These are phyloP conservation scores for Lepeophtheirus nordmannii DNA, from an alignment of 2,888 invertebrate species.

Conservation along the genomic window DNA sequence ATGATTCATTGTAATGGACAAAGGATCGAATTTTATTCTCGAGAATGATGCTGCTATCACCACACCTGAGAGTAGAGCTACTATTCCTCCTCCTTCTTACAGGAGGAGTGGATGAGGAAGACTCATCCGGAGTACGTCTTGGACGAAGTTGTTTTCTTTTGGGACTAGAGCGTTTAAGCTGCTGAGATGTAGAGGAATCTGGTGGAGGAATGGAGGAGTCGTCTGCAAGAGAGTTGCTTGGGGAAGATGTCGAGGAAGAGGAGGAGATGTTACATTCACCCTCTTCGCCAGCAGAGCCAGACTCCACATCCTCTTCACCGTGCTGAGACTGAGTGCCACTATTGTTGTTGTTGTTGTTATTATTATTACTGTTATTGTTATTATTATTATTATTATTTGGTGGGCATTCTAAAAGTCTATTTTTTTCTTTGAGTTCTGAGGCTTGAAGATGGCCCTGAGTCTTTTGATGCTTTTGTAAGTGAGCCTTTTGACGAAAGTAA, in stretches of 20 bases:
- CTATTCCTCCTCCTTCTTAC: too few species aligned
- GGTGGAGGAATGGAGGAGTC: not conserved
- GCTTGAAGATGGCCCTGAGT: conserved; percentile 24
- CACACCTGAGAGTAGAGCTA: not conserved
- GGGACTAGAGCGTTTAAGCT: conserved; percentile 12
- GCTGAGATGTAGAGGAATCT: not conserved
- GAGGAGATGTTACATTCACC: not conserved
- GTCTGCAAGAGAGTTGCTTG: not conserved
- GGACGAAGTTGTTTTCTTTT: conserved; percentile 22
- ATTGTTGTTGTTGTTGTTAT: not conserved
- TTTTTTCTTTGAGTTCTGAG: conserved; percentile 20
- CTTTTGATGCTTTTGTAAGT: conserved; percentile 23
- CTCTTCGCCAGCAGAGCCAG: conserved; percentile 8
- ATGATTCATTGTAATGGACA: conserved; percentile 17
- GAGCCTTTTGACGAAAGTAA: conserved; percentile 24
- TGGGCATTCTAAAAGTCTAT: not conserved
- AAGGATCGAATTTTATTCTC: conserved; percentile 15
- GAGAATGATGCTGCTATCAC: not conserved
- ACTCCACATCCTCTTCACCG: not conserved
- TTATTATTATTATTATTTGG: not conserved
- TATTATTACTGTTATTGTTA: not conserved
- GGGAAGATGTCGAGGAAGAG: not conserved
- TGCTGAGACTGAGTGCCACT: not conserved
- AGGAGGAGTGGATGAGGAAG: too few species aligned
- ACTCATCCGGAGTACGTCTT: not conserved